Percentiles rank a stretch among this genome's conserved stretches.
phyloP scores from a whole-genome alignment of 2,888 invertebrate genomes.

The Chalcis sispes region DNA sequence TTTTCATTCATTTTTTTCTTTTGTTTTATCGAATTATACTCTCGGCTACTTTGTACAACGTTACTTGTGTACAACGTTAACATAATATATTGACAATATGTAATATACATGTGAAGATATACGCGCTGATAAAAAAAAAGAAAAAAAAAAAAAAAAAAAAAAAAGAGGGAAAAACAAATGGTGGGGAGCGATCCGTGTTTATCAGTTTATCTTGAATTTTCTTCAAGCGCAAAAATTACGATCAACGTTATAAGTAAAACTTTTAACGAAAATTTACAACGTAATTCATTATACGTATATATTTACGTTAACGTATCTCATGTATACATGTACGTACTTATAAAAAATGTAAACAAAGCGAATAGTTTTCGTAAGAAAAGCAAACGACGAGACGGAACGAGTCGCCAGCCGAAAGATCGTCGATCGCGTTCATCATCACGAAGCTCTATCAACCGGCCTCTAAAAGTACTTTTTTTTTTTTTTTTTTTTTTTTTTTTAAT shows the following conservation, averaged over 20 bases:
- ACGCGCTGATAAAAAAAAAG: no score
- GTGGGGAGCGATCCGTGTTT: no score
- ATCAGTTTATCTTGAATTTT: no score
- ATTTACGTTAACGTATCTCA: no score
- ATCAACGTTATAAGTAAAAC: no score
- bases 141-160: neutral
- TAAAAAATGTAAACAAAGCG: neutral
- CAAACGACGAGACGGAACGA: constrained; percentile 13
- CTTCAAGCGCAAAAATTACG: no score
- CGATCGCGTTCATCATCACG: constrained; percentile 51
- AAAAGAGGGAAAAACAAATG: neutral
- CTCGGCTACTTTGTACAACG: no score
- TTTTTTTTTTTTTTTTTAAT: constrained; percentile 55
- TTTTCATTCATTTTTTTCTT: neutral
- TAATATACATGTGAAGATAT: no score
- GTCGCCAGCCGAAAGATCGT: constrained; percentile 31
- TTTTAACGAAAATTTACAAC: no score
- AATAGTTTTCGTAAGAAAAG: constrained; percentile 27
- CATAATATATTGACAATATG: no score
- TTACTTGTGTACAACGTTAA: neutral
- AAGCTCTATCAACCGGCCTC: constrained; percentile 61
- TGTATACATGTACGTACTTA: neutral
- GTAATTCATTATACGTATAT: no score
- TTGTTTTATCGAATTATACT: no score
- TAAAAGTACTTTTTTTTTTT: constrained; percentile 61